phyloP scores from a whole-genome alignment of 2,888 invertebrate species.

The Brenthis hecate region DNA sequence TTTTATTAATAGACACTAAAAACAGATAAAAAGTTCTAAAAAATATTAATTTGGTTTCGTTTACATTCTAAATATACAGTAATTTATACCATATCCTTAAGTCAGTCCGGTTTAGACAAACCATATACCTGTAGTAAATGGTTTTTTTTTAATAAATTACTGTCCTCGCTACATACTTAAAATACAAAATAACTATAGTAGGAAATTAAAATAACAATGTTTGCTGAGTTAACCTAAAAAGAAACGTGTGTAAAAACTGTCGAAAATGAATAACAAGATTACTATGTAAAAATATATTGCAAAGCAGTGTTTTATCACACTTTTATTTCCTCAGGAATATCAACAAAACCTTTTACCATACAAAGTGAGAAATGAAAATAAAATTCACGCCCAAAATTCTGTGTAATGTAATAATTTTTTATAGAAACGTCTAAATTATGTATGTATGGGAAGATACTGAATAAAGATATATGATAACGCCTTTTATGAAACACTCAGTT shows the following conservation, averaged over 20 bases:
- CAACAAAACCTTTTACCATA: conserved; percentile 10
- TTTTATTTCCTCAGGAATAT: neutral
- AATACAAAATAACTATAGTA: too few relatives aligned
- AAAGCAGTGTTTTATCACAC: conserved; percentile 1
- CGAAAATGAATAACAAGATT: neutral
- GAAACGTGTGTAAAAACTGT: neutral
- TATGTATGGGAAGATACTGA: conserved; percentile 30
- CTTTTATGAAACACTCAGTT: conserved; percentile 3
- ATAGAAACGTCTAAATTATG: conserved; percentile 32
- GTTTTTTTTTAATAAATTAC: too few relatives aligned
- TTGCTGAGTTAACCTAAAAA: too few relatives aligned
- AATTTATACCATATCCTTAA: too few relatives aligned
- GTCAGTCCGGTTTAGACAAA: too few relatives aligned
- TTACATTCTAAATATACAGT: too few relatives aligned
- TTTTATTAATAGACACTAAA: too few relatives aligned
- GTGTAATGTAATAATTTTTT: conserved; percentile 13
- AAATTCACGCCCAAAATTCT: conserved; percentile 14
- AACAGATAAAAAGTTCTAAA: too few relatives aligned
- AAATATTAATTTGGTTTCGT: too few relatives aligned
- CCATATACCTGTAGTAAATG: too few relatives aligned
- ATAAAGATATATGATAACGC: conserved; percentile 13
- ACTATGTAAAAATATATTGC: neutral
- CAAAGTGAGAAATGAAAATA: conserved; percentile 14
- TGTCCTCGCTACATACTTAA: too few relatives aligned
- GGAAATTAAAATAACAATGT: too few relatives aligned